Base-by-base conservation (phyloP, 2,797 vertebrate genomes). In the Carcharodon carcharias region DNA sequence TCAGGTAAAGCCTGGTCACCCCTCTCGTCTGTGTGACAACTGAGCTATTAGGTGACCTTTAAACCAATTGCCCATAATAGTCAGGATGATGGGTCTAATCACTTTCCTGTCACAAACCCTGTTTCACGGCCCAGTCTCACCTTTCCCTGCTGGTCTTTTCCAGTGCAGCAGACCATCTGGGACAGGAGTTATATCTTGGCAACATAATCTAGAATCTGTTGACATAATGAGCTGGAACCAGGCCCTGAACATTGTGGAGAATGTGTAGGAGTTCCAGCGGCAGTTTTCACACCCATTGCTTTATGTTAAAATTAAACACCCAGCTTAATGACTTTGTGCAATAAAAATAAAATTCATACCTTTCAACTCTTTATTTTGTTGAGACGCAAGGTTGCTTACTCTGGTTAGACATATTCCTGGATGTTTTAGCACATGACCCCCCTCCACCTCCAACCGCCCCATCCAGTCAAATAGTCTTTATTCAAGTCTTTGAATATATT, bases 231-330 rank as follows among this genome's bases (percentile, higher is more conserved):
- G 58, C 26, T 91, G 88, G 88, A 61, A 18, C 14, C 16, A 28
- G 18, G 88, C 88, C 18, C 58, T 91, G 88, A 63, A 35, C 31
- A 6, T 61, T 16, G 88, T 91, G 88, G 56, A 45, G 56, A 91
- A 61, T 61, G 88, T 91, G 88, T 91, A 88, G 85, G 88, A 91
- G 56, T 89, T 56, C 56, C 87, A 91, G 88, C 31, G 56, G 56
- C 88, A 91, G 56, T 2, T n/a, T 91, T 91, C 56, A 61, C 88
- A 63, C 54, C 88, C 88, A 61, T 35, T 91, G 56, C 88, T 91
- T 63, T 31, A 91, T 63, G 56, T n/a, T 63, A 35, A 91, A 35
- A 91, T 91, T 91, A 35, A 35, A 91, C 56, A 63, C 28, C 3
- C 56, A 35, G 88, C 88, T 91, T 61, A 61, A 18, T 91, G 88